Percentiles rank a stretch among this genome's conserved stretches.
These are phyloP conservation scores for Dolichopus griseipennis DNA, from an alignment of 2,888 invertebrate species.

Conservation along the genomic window DNA sequence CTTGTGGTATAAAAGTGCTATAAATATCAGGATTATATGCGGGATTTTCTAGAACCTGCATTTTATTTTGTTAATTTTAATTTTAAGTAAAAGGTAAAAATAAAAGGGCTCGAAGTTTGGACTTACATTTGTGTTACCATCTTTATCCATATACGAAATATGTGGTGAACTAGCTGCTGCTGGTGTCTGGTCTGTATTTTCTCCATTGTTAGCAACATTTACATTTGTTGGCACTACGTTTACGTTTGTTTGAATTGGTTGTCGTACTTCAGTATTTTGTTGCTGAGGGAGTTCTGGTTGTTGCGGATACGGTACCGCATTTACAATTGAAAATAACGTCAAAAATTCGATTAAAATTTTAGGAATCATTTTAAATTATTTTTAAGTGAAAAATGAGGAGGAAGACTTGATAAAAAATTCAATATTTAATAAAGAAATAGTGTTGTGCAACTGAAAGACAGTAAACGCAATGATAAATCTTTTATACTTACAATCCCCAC, in stretches of 20 bases:
- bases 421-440: too few relatives aligned
- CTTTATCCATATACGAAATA: neutral
- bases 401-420: too few relatives aligned
- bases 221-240: neutral
- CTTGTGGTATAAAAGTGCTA: constrained; percentile 34
- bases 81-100: neutral
- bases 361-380: too few relatives aligned
- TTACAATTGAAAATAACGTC: neutral
- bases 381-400: too few relatives aligned
- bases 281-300: neutral
- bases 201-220: neutral
- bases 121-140: neutral
- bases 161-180: neutral
- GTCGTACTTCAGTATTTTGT: neutral
- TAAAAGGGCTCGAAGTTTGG: too few relatives aligned
- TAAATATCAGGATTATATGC: constrained; percentile 32
- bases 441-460: too few relatives aligned
- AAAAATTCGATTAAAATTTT: neutral
- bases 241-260: neutral
- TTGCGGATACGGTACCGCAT: constrained; percentile 9
- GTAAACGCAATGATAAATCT: too few relatives aligned
- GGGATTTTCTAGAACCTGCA: constrained; percentile 26
- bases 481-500: too few relatives aligned
- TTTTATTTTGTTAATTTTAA: neutral
- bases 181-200: neutral